These are phyloP conservation scores for Gryllus bimaculatus DNA, from an alignment of 1,140 invertebrate genomes.

Conservation along the genomic window DNA sequence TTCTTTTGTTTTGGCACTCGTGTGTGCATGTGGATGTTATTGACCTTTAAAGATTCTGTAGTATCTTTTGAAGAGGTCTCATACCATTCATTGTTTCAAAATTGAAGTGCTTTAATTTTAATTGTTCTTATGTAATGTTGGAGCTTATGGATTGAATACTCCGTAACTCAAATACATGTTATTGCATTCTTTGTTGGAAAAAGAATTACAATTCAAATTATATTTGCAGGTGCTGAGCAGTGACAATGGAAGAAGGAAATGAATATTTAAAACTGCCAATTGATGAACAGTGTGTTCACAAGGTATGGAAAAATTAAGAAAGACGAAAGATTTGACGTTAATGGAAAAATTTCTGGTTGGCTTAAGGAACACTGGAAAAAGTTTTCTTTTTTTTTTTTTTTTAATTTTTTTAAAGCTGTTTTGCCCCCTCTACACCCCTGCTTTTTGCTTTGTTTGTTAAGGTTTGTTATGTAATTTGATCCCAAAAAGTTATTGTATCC, in stretches of 20 bases:
- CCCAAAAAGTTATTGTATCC: background rate
- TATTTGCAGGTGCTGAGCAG: background rate
- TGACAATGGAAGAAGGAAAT: slow-evolving; percentile 70
- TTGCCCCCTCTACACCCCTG: too few relatives aligned
- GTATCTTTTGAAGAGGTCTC: too few relatives aligned
- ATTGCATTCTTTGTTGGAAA: too few relatives aligned
- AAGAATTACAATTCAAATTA: too few relatives aligned
- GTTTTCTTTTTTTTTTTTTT: slow-evolving; percentile 7
- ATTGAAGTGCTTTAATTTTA: too few relatives aligned
- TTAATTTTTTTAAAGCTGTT: background rate
- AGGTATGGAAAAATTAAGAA: slow-evolving; percentile 43
- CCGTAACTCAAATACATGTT: too few relatives aligned
- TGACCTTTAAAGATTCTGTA: too few relatives aligned
- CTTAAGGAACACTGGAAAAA: background rate
- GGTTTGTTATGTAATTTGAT: background rate
- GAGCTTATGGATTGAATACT: too few relatives aligned
- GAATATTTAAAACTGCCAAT: slow-evolving; percentile 87
- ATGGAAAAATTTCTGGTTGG: slow-evolving; percentile 10
- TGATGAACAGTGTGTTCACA: slow-evolving; percentile 85
- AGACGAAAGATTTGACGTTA: background rate
- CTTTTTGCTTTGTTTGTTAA: background rate
- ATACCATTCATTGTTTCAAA: too few relatives aligned
- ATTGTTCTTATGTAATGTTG: too few relatives aligned
- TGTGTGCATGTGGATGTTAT: too few relatives aligned
- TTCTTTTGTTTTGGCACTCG: too few relatives aligned